Evolutionary conservation across 2,113 vertebrate genomes (phyloP), one percentile per base, ranked within the genome.

Genomic region (Cheilinus undulatus): DNA sequence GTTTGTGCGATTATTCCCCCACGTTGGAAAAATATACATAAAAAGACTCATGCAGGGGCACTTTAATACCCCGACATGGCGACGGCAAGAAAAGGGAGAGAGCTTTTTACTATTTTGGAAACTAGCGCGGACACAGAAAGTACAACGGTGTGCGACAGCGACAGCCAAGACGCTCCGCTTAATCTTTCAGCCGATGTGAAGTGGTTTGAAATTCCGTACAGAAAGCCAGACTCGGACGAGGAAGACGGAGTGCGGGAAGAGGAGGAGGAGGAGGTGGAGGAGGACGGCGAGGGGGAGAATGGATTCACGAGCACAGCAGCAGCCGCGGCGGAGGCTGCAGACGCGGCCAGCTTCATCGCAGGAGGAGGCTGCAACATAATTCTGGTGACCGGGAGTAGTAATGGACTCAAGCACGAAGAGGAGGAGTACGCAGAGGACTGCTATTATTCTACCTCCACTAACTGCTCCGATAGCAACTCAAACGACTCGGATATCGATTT

Each of bases 41-140:
- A 90, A 91, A 93, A 91, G 91, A 95, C 93, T 93, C 92, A 95
- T 94, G 94, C 93, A 93, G 93, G 93, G 93, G 91, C 92, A 93
- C 92, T 93, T 93, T 91, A 93, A 93, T 91, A 91, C 92, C 92
- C 92, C 92, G 94, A 94, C 93, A 95, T 95, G 94, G 94, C 93
- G 91, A 92, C 91, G 93, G 93, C 93, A 93, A 93, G 94, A 91
- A 93, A 94, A 91, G 92, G 89, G 91, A 92, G 93, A 91, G 93
- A 94, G 93, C 93, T 94, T 93, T 95, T 95, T 91, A 94, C 93
- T 91, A 92, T 95, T 94, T 93, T 95, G 93, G 94, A 95, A 92
- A 95, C 94, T 83, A 94, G 91, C 91, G 90, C 93, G 89, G 94
- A 94, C 91, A 69, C 93, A 84, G 93, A 95, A 91, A 93, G 90